Evolutionary conservation across 2,113 vertebrate species (phyloP), one percentile per base, ranked within the genome.

Genomic region (Syrrhaptes paradoxus): DNA sequence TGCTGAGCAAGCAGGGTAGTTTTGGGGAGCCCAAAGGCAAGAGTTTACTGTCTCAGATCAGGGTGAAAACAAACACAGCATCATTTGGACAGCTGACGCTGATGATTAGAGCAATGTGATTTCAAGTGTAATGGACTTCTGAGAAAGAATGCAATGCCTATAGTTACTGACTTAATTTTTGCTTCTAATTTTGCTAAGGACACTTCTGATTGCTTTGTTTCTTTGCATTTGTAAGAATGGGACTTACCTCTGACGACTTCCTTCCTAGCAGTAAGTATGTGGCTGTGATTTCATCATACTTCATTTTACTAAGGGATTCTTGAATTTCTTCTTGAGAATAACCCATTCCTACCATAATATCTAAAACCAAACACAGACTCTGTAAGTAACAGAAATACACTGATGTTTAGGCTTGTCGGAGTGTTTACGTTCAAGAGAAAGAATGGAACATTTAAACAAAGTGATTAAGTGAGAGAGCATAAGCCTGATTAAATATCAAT

Each of bases 271-370:
- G 97, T 97, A 99, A 98, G 97, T 99, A 99, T 0, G 99, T 99
- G 87, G 99, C 99, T 52, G 99, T 99, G 96, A 99, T 99, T 97
- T 99, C 99, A 93, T 99, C 99, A 18, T 99, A 99, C 98, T 99
- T 99, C 99, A 99, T 99, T 98, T 99, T 99, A 96, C 98, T 99
- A 97, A 99, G 98, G 75, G 99, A 99, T 89, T 99, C 99, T 91
- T 99, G 99, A 97, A 99, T 99, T 97, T 99, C 98, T 85, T 99
- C 99, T 98, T 98, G 98, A 94, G 99, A 99, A 97, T 99, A 99
- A 96, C 99, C 99, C 99, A 99, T 99, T 95, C 99, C 99, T 93
- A 99, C 98, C 98, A 99, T 99, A 95, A 99, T 99, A 75, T 99
- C 99, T 99, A 97, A 85, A 97, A 97, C 3, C 29, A 92, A 94